Evolutionary conservation across 2,888 invertebrate species (phyloP), one percentile per base, ranked within the genome.

Genomic region (Pammene fasciana): DNA sequence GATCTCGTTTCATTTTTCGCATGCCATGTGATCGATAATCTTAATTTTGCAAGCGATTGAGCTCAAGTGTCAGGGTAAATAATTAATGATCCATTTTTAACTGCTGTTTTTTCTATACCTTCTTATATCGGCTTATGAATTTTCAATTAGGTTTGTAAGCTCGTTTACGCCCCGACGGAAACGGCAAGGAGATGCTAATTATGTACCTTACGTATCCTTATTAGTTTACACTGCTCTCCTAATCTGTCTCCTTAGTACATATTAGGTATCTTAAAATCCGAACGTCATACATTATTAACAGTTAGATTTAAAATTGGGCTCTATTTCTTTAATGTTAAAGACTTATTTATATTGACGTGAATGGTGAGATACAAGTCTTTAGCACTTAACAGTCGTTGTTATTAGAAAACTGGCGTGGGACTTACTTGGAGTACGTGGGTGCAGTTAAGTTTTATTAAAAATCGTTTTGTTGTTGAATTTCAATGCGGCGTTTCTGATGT

Each of bases 361-460:
- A 5, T 41, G 2, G 8, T 48, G 9, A 62, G n/a, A 41, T 50
- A 52, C 13, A 41, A 62, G 18, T 10, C 18, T 41, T 9, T 38
- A n/a, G 18, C 74, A 75, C 71, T 72, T 70, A 73, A 52, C 70
- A 73, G 75, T 74, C 76, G 79, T 76, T 77, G 79, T 78, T 78
- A 80, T 74, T 78, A 74, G 54, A 45, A 8, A 14, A 14, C 68
- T 67, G 64, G 75, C 72, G 71, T 72, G 73, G 73, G 73, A 65
- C 73, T 55, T 65, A 79, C 80, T 75, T 76, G 76, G 74, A 78
- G 73, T 76, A 77, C 74, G 79, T 81, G 74, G 82, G 82, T 72
- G 76, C 74, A 71, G 70, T 67, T 56, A 34, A 68, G 45, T 60
- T 60, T 65, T 60, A 70, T 34, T 60, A 65, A 54, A 59, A 70